phyloP scores from a whole-genome alignment of 1,140 invertebrate species.

The Caerostris extrusa region DNA sequence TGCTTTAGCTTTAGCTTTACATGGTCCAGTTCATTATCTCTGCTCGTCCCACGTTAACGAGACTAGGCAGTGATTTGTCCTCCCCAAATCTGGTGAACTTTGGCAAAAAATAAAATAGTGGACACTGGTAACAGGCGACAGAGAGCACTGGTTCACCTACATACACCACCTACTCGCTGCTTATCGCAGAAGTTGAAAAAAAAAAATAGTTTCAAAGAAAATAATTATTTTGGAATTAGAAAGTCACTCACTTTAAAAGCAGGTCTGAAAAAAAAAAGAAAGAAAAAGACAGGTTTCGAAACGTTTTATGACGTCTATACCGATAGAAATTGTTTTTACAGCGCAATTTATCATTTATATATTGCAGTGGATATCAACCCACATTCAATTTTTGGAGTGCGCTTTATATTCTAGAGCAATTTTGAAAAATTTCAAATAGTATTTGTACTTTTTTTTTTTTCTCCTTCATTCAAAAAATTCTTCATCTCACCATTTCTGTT shows the following conservation, averaged over 20 bases:
- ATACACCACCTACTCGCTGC: constrained; percentile 20
- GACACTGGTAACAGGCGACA: constrained; percentile 20
- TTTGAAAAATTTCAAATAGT: no score
- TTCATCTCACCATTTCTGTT: no score
- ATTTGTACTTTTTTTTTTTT: no score
- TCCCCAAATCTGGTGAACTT: constrained; percentile 36
- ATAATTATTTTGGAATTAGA: background rate
- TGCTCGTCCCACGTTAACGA: background rate
- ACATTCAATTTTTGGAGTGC: no score
- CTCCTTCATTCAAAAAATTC: no score
- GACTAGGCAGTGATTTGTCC: constrained; percentile 12
- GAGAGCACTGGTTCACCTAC: constrained; percentile 61
- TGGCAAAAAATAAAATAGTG: background rate
- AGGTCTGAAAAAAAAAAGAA: background rate
- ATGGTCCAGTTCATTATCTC: constrained; percentile 47
- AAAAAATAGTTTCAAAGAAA: background rate
- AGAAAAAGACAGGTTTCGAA: background rate
- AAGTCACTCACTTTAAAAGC: background rate
- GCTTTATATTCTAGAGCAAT: no score
- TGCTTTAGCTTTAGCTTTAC: background rate
- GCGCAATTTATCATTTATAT: no score
- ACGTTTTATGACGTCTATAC: background rate
- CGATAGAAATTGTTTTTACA: background rate
- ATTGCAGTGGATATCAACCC: no score
- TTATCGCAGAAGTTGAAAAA: background rate